Evolutionary conservation across 2,888 invertebrate genomes (phyloP).

Genomic region (Cataglyphis cursor): DNA sequence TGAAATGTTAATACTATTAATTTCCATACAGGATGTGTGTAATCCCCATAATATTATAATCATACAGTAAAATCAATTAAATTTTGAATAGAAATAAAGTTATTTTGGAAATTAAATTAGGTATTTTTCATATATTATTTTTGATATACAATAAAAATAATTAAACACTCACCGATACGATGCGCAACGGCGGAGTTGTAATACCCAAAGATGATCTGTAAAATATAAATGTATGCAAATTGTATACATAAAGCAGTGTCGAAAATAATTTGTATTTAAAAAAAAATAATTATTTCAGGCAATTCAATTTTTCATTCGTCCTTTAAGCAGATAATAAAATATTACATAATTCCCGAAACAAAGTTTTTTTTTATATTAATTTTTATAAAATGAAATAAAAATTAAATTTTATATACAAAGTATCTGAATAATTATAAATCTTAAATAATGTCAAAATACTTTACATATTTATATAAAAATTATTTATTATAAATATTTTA

Average conservation of each 20-base stretch:
- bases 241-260: background rate
- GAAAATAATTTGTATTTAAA: background rate
- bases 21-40: background rate
- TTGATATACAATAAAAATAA: background rate
- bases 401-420: background rate
- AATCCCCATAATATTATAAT: background rate
- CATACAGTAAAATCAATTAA: background rate
- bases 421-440: background rate
- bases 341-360: background rate
- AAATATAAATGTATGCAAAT: constrained; percentile 2
- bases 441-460: background rate
- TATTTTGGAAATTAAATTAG: background rate
- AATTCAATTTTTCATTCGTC: background rate
- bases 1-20: background rate
- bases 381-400: background rate
- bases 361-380: background rate
- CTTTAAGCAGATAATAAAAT: background rate
- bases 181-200: background rate
- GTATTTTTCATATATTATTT: background rate
- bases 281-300: constrained; percentile 1
- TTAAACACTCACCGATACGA: background rate
- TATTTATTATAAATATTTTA: constrained; percentile 1
- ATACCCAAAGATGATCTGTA: background rate
- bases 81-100: too few relatives aligned
- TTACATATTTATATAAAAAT: background rate